These are phyloP conservation scores for Corythoichthys haematopterus DNA, from an alignment of 2,113 vertebrate genomes.

Conservation along the genomic window DNA sequence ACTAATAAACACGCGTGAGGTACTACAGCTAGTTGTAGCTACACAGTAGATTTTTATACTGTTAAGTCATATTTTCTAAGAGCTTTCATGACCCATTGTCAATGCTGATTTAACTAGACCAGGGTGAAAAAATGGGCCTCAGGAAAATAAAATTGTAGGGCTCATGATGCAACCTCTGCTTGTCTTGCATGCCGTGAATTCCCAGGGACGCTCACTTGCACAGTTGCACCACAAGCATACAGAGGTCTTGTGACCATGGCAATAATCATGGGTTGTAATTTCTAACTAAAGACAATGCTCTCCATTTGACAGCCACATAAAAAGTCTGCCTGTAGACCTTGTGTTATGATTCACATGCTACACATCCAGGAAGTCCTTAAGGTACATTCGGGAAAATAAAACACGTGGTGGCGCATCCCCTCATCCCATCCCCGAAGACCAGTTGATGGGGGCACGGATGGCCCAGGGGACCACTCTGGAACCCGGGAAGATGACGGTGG, in stretches of 20 bases:
- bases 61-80: no score
- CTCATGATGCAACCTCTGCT: conserved; percentile 33
- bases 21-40: no score
- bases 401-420: no score
- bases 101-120: neutral
- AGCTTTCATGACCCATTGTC: no score
- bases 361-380: neutral
- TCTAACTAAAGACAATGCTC: neutral
- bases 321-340: neutral
- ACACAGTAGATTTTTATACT: no score
- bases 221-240: neutral
- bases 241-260: neutral
- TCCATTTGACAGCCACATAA: neutral
- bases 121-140: neutral
- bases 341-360: neutral
- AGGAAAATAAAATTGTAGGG: neutral
- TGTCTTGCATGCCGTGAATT: conserved; percentile 28
- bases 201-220: conserved; percentile 1
- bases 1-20: no score
- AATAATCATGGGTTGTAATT: neutral
- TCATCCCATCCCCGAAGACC: no score
- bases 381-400: neutral
- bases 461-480: no score
- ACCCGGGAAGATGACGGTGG: no score
- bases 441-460: no score